Conservation (phyloP, 2,888 invertebrate species). For the Atherix ibis region DNA sequence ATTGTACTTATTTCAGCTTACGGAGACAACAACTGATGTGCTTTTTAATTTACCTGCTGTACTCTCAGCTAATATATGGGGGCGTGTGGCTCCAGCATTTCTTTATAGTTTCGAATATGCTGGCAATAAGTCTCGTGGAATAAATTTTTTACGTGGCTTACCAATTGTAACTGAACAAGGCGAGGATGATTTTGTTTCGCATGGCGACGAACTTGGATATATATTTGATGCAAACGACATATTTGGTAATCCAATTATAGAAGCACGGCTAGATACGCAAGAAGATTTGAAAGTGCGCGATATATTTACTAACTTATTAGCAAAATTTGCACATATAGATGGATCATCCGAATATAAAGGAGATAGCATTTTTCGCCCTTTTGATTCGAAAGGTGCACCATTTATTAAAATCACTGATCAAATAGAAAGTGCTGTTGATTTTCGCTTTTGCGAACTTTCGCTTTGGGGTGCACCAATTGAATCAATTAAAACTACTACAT, state of each 20-base stretch:
- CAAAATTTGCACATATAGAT: constrained; percentile 42
- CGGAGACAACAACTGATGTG: constrained; percentile 44
- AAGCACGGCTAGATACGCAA: constrained; percentile 27
- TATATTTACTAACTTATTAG: constrained; percentile 46
- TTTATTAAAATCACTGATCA: constrained; percentile 39
- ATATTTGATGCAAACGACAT: constrained; percentile 50
- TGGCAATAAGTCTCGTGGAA: constrained; percentile 42
- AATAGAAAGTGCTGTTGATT: constrained; percentile 33
- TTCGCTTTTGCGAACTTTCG: constrained; percentile 29
- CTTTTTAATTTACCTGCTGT: constrained; percentile 63
- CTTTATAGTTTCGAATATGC: constrained; percentile 62
- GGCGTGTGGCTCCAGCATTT: constrained; percentile 43
- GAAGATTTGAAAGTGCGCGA: constrained; percentile 49
- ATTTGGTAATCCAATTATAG: constrained; percentile 39
- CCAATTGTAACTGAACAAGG: constrained; percentile 38
- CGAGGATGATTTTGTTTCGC: constrained; percentile 32
- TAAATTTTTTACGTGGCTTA: constrained; percentile 47
- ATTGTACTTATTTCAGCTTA: constrained; percentile 14
- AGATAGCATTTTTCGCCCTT: constrained; percentile 25
- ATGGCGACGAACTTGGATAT: constrained; percentile 58
- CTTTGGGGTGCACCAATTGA: constrained; percentile 23
- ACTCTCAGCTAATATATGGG: constrained; percentile 55
- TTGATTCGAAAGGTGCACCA: constrained; percentile 32
- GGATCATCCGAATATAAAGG: constrained; percentile 19
- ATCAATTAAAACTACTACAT: constrained; percentile 22